Percentiles rank a stretch among this genome's conserved stretches.
Evolutionary conservation across 1,140 invertebrate genomes (phyloP).

Genomic region (fruit fly (Drosophila melanogaster)): Release_6_plus_ISO1_MT NC_004354.4:8173001-8173500

Average conservation of each 20-base stretch:
- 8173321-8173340: constrained; percentile 86
- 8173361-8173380: constrained; percentile 81
- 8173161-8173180: constrained; percentile 65
- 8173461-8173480: constrained; percentile 84
- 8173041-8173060: constrained; percentile 37
- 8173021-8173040: constrained; percentile 28
- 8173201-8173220: constrained; percentile 24
- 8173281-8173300: constrained; percentile 41
- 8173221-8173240: constrained; percentile 32
- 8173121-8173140: constrained; percentile 29
- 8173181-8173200: constrained; percentile 58
- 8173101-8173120: constrained; percentile 15
- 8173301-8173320: constrained; percentile 93
- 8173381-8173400: constrained; percentile 86
- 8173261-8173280: constrained; percentile 38
- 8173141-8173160: constrained; percentile 43
- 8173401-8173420: constrained; percentile 94
- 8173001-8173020: constrained; percentile 44
- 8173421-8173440: constrained; percentile 98
- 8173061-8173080: constrained; percentile 28
- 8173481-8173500: constrained; percentile 24
- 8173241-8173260: constrained; percentile 32
- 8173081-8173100: constrained; percentile 13
- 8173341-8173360: constrained; percentile 83
- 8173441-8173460: constrained; percentile 97